Conservation (phyloP, 2,113 vertebrate genomes). For the Vicugna pacos region DNA sequence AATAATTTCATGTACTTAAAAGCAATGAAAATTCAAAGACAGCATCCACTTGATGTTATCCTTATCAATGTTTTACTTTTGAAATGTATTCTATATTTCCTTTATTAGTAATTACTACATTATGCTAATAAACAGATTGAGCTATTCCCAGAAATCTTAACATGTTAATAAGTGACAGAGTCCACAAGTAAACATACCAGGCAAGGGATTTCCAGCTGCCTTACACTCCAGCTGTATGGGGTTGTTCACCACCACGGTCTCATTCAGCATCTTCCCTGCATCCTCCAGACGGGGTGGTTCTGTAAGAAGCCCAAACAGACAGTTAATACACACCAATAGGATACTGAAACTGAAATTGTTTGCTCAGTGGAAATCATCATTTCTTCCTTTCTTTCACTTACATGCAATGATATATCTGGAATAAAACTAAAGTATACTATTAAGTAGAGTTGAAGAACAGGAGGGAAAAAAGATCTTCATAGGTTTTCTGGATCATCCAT, state of each 20-base stretch:
- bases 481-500: not conserved
- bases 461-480: not conserved
- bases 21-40: not conserved
- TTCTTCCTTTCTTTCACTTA: not conserved
- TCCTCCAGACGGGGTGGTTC: constrained; percentile 93
- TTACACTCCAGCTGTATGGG: constrained; percentile 93
- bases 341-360: not conserved
- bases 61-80: not conserved
- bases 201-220: constrained; percentile 92
- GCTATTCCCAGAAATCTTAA: not conserved
- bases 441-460: not conserved
- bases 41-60: not conserved
- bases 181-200: constrained; percentile 86
- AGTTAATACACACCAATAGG: not conserved
- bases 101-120: not conserved
- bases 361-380: not conserved
- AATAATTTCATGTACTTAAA: not conserved
- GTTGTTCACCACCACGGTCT: constrained; percentile 93
- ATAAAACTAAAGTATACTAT: not conserved
- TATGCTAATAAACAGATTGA: not conserved
- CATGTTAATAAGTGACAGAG: not conserved
- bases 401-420: not conserved
- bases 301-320: constrained; percentile 79
- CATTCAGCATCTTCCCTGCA: constrained; percentile 91
- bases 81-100: not conserved